Evolutionary conservation across 2,888 invertebrate species (phyloP).

Genomic region (Euphydryas editha): DNA sequence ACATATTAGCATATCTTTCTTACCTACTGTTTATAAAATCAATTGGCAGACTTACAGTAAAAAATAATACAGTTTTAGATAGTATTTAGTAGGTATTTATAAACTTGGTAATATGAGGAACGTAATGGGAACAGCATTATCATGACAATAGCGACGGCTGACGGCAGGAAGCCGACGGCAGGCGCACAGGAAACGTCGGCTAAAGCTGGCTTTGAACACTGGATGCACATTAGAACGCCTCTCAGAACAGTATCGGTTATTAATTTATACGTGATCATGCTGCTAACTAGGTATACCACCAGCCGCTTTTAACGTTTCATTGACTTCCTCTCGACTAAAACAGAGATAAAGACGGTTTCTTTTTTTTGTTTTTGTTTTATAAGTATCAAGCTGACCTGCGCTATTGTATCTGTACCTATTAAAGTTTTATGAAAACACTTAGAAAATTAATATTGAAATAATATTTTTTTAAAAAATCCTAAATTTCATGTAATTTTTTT

Average conservation of each 20-base stretch:
- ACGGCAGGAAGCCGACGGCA: slow-evolving; percentile 48
- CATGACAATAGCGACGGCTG: slow-evolving; percentile 54
- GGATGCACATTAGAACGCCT: slow-evolving; percentile 28
- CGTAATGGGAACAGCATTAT: slow-evolving; percentile 64
- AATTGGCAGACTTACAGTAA: too few species aligned
- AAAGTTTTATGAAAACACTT: too few species aligned
- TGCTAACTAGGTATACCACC: slow-evolving; percentile 29
- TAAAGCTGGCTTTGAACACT: slow-evolving; percentile 25
- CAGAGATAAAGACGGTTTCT: background rate
- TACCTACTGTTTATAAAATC: too few species aligned
- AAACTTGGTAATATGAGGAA: slow-evolving; percentile 42
- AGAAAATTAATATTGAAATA: too few species aligned
- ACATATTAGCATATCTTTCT: too few species aligned
- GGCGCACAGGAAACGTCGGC: slow-evolving; percentile 45
- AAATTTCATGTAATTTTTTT: too few species aligned
- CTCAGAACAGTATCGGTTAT: slow-evolving; percentile 37
- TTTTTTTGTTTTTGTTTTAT: too few species aligned
- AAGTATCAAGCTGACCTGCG: too few species aligned
- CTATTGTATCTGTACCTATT: too few species aligned
- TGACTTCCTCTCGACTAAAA: slow-evolving; percentile 15
- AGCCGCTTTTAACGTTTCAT: slow-evolving; percentile 10
- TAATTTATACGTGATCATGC: slow-evolving; percentile 37
- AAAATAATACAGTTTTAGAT: background rate
- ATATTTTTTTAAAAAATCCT: too few species aligned
- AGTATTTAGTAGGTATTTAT: background rate